Evolutionary conservation across 2,888 invertebrate species (phyloP).

Genomic region (Netelia virgata): DNA sequence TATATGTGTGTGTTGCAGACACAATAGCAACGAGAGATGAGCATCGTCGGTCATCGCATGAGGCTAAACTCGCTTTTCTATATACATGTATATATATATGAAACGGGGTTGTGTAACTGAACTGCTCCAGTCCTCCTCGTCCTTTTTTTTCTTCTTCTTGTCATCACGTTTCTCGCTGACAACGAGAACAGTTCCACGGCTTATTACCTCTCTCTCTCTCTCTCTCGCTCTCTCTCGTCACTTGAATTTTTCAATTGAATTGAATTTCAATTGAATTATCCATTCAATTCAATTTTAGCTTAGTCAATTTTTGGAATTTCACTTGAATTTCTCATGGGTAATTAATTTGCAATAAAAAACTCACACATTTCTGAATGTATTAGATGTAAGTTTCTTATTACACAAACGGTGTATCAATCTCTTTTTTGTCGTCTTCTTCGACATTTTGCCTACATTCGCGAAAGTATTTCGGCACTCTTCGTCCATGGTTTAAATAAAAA

Average conservation of each 20-base stretch:
- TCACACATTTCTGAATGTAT: too few relatives aligned
- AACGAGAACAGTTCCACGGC: constrained; percentile 29
- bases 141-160: constrained; percentile 39
- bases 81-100: constrained; percentile 13
- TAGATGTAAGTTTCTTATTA: too few relatives aligned
- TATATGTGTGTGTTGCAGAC: neutral
- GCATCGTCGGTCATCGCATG: constrained; percentile 28
- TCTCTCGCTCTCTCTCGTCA: too few relatives aligned
- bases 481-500: too few relatives aligned
- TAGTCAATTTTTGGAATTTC: too few relatives aligned
- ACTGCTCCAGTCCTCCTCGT: constrained; percentile 43
- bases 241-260: too few relatives aligned
- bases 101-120: constrained; percentile 73
- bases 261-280: too few relatives aligned
- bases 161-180: constrained; percentile 52
- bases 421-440: neutral
- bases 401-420: too few relatives aligned
- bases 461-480: too few relatives aligned
- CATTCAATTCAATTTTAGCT: too few relatives aligned
- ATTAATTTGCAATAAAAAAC: too few relatives aligned
- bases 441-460: neutral
- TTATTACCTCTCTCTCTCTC: constrained; percentile 13
- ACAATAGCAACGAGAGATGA: constrained; percentile 23
- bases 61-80: constrained; percentile 28
- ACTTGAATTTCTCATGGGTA: too few relatives aligned